These are phyloP conservation scores for Neosilurus mollespiculum DNA, from an alignment of 2,797 vertebrate genomes.

Conservation along the genomic window DNA sequence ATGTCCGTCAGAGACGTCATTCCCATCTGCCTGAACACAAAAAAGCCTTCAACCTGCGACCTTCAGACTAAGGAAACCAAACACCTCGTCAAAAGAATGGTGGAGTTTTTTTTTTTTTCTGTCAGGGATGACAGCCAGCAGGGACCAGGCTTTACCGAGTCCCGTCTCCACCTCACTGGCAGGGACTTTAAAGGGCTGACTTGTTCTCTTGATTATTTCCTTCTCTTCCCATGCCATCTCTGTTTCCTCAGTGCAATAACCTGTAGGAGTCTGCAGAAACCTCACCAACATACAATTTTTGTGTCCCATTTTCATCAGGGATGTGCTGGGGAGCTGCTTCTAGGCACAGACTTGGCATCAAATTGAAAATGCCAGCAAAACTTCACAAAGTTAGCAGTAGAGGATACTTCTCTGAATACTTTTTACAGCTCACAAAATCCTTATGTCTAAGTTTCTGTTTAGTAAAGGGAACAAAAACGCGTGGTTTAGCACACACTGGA, in stretches of 20 bases:
- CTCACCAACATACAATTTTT: conserved; percentile 26
- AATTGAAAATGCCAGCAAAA: conserved; percentile 19
- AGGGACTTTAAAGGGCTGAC: conserved; percentile 98
- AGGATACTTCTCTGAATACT: background rate
- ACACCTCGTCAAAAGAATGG: conserved; percentile 48
- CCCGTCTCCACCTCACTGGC: conserved; percentile 82
- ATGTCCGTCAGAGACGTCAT: conserved; percentile 79
- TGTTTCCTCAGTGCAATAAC: conserved; percentile 93
- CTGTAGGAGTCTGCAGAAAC: conserved; percentile 64
- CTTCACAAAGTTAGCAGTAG: background rate
- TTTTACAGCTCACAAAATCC: conserved; percentile 10
- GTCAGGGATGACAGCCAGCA: conserved; percentile 76
- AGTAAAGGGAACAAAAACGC: too few relatives aligned
- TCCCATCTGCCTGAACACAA: conserved; percentile 65
- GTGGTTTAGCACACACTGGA: too few relatives aligned
- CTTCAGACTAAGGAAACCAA: conserved; percentile 53
- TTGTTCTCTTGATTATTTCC: conserved; percentile 64
- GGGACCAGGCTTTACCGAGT: conserved; percentile 65
- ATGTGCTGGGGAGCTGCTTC: conserved; percentile 51
- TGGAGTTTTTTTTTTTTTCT: conserved; percentile 52
- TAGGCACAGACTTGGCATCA: conserved; percentile 42
- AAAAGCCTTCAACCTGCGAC: conserved; percentile 41
- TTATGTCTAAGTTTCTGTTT: background rate
- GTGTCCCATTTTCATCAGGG: conserved; percentile 49
- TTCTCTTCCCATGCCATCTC: conserved; percentile 62